These are phyloP conservation scores for Panulirus ornatus DNA, from an alignment of 1,140 invertebrate genomes.

Conservation along the genomic window DNA sequence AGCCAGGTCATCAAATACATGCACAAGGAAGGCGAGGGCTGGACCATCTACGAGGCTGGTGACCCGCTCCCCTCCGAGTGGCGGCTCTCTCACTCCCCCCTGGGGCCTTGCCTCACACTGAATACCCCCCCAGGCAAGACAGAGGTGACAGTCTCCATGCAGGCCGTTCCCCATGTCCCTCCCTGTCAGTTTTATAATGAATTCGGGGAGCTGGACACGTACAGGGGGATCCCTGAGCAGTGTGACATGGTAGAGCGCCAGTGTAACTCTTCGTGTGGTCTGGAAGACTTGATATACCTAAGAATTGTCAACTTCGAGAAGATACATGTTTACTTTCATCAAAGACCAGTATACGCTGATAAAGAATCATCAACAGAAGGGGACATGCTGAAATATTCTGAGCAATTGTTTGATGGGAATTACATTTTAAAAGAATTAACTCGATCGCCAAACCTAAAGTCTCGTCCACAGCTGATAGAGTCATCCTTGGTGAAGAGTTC, in stretches of 20 bases:
- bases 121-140: neutral
- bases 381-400: conserved; percentile 19
- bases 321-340: conserved; percentile 16
- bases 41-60: neutral
- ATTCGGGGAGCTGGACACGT: neutral
- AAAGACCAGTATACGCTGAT: neutral
- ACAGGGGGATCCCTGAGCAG: neutral
- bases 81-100: conserved; percentile 25
- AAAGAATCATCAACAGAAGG: neutral
- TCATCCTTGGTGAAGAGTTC: conserved; percentile 1
- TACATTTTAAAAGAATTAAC: neutral
- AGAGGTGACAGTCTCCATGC: neutral
- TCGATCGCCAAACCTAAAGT: neutral
- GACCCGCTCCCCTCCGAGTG: neutral
- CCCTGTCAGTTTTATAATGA: conserved; percentile 8
- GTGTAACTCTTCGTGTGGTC: conserved; percentile 50
- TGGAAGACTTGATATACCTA: conserved; percentile 35
- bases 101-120: conserved; percentile 53
- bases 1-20: neutral
- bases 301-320: neutral
- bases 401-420: conserved; percentile 44
- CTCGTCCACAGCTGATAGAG: conserved; percentile 23
- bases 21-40: neutral
- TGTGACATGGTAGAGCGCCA: neutral
- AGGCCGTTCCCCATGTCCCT: neutral